These are phyloP conservation scores for Fregetta grallaria DNA, from an alignment of 2,113 vertebrate genomes.

Conservation along the genomic window DNA sequence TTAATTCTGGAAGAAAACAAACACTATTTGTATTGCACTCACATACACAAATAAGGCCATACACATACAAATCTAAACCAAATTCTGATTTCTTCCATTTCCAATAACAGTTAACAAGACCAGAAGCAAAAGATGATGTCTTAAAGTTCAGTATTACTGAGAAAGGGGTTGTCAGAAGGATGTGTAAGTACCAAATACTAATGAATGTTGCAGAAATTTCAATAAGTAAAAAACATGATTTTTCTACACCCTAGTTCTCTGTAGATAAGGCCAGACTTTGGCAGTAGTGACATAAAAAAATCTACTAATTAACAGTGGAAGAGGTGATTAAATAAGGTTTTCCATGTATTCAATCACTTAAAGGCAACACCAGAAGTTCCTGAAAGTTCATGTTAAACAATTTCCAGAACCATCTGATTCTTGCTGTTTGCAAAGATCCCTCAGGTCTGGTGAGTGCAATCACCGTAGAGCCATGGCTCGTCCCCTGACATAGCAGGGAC, in stretches of 20 bases:
- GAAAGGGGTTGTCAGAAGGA: background rate
- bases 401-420: background rate
- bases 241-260: background rate
- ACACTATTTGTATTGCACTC: background rate
- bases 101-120: background rate
- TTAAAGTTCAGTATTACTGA: background rate
- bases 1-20: background rate
- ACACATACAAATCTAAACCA: background rate
- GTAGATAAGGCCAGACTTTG: background rate
- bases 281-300: background rate
- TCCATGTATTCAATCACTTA: background rate
- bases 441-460: background rate
- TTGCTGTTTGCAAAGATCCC: background rate
- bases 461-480: background rate
- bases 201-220: background rate
- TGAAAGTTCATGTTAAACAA: background rate
- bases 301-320: background rate
- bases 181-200: background rate
- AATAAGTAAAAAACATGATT: background rate
- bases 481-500: background rate
- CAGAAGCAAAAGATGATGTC: background rate
- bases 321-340: background rate
- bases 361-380: background rate
- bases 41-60: background rate
- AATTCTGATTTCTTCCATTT: background rate